Conservation (phyloP, 2,797 vertebrate genomes). For the Ataeniobius toweri region DNA sequence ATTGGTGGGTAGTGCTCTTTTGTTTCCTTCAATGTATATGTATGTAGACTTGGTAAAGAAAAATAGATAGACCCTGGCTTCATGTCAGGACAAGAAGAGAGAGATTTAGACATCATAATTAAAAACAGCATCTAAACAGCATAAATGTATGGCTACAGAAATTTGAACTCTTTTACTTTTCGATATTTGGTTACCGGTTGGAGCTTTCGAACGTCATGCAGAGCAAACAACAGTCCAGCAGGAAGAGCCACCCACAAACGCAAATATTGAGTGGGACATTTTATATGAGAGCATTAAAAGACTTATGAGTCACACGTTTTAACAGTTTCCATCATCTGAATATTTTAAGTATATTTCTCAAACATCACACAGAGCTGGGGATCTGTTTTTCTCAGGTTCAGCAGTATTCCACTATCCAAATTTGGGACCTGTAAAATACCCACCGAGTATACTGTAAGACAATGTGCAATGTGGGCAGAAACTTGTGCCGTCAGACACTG, state of each 20-base stretch:
- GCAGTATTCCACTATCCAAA: not conserved
- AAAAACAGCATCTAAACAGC: constrained; percentile 2
- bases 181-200: constrained; percentile 31
- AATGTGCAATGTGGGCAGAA: not conserved
- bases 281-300: constrained; percentile 18
- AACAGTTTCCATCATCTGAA: constrained; percentile 30
- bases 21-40: not conserved
- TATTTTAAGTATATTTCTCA: not conserved
- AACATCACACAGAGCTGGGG: not conserved
- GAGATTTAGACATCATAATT: not conserved
- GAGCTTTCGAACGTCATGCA: constrained; percentile 51
- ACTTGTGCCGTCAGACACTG: no score
- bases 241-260: constrained; percentile 36
- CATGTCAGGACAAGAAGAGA: constrained; percentile 10
- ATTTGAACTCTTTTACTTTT: constrained; percentile 32
- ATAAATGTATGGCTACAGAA: constrained; percentile 23
- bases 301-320: constrained; percentile 21
- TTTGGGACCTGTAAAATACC: not conserved
- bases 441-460: not conserved
- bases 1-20: not conserved
- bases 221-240: constrained; percentile 53
- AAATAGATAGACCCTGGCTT: constrained; percentile 9
- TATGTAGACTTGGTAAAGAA: not conserved
- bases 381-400: constrained; percentile 13
- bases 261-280: constrained; percentile 20